Percentiles rank a stretch among this genome's conserved stretches.
Evolutionary conservation across 2,113 vertebrate genomes (phyloP).

Genomic region (Saimiri boliviensis): DNA sequence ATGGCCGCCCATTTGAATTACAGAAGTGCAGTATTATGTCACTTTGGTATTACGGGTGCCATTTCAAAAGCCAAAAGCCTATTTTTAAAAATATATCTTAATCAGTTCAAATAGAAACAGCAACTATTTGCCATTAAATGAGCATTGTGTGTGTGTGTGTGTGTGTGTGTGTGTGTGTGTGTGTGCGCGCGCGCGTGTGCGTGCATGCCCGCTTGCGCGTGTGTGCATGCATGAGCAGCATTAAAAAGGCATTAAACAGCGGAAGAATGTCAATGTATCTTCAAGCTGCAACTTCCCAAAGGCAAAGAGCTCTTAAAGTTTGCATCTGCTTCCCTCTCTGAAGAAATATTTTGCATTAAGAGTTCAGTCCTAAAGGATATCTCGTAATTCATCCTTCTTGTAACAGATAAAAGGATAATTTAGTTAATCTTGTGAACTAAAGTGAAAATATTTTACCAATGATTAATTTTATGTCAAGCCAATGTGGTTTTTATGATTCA

Average conservation of each 20-base stretch:
- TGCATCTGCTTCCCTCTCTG: conserved; percentile 50
- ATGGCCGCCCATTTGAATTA: conserved; percentile 75
- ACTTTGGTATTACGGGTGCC: conserved; percentile 56
- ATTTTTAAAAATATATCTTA: conserved; percentile 77
- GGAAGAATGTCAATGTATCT: conserved; percentile 27
- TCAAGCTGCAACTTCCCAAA: conserved; percentile 57
- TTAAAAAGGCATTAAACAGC: conserved; percentile 61
- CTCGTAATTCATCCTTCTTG: conserved; percentile 37
- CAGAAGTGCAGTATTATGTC: conserved; percentile 64
- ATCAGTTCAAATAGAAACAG: conserved; percentile 76
- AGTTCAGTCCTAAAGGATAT: neutral
- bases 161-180: conserved; percentile 22
- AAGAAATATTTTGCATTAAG: conserved; percentile 56
- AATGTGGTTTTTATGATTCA: conserved; percentile 45
- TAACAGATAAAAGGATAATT: conserved; percentile 46
- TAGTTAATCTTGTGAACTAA: conserved; percentile 59
- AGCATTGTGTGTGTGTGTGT: conserved; percentile 52
- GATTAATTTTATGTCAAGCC: conserved; percentile 27
- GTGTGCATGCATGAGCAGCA: neutral
- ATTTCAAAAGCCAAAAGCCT: conserved; percentile 72
- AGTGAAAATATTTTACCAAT: neutral
- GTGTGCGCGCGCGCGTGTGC: neutral
- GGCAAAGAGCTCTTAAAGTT: conserved; percentile 51
- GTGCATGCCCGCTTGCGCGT: neutral
- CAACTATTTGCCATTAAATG: conserved; percentile 67